Evolutionary conservation across 2,888 invertebrate genomes (phyloP).

Genomic region (Pilophorus perplexus): DNA sequence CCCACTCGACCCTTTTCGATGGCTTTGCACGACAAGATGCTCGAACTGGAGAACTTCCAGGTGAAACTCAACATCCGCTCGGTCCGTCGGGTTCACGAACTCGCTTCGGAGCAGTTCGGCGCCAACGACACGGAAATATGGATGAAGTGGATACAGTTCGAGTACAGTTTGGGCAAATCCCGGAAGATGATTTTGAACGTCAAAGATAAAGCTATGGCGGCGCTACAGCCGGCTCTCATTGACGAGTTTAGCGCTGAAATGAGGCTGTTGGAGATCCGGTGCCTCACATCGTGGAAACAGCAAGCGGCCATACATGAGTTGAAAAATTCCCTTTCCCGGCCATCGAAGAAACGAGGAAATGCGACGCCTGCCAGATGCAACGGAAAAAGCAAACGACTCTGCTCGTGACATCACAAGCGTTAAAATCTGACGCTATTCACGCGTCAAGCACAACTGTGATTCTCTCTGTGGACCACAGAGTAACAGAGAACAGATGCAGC

Average conservation of each 20-base stretch:
- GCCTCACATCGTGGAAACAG: background rate
- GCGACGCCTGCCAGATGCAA: no score
- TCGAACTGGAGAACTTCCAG: constrained; percentile 35
- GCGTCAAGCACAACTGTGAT: no score
- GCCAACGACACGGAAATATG: constrained; percentile 4
- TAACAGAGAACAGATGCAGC: no score
- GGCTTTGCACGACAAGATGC: constrained; percentile 32
- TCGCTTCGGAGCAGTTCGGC: constrained; percentile 23
- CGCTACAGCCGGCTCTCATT: constrained; percentile 14
- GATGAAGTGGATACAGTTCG: constrained; percentile 24
- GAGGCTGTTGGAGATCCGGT: background rate
- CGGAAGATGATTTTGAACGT: background rate
- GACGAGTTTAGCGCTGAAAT: constrained; percentile 32
- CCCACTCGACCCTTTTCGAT: background rate
- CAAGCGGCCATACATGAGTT: no score
- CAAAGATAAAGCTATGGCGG: constrained; percentile 1
- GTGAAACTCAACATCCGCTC: constrained; percentile 7
- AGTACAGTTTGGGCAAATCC: background rate
- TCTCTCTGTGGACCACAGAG: no score
- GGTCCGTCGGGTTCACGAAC: background rate
- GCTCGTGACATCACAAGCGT: no score
- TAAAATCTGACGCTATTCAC: no score
- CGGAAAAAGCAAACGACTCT: no score
- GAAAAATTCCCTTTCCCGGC: no score
- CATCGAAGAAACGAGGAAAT: no score